A percentile compares a stretch with the other conserved stretches of the same genome.
These are phyloP conservation scores for Muricea muricata DNA, from an alignment of 92 coral and sea anemone genomes.

Conservation along the genomic window DNA sequence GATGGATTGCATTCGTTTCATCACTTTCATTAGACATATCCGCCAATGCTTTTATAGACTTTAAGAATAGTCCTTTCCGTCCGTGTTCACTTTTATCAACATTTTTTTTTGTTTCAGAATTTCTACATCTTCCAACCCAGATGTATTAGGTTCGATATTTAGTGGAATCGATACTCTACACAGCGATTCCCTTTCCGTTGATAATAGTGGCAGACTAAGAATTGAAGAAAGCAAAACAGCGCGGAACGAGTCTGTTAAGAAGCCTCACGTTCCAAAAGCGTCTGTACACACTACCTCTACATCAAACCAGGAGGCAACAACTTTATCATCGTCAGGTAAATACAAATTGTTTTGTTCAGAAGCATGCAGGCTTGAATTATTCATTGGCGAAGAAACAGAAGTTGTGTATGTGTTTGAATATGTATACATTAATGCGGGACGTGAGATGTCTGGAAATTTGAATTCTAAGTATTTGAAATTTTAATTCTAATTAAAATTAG, in stretches of 20 bases:
- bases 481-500: no score
- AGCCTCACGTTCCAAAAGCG: neutral
- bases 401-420: no score
- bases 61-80: no score
- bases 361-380: no score
- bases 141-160: constrained; percentile 88
- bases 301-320: neutral
- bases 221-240: constrained; percentile 6
- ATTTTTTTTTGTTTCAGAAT: constrained; percentile 39
- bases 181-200: constrained; percentile 29
- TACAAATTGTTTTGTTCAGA: neutral
- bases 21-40: no score
- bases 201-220: constrained; percentile 36
- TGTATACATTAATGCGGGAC: no score
- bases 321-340: neutral
- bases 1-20: no score
- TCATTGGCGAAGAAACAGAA: no score
- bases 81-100: no score
- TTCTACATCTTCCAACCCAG: constrained; percentile 62
- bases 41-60: neutral
- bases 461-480: no score
- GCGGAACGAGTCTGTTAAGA: neutral
- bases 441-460: neutral
- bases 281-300: neutral
- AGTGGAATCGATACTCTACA: constrained; percentile 79